Evolutionary conservation across 1,140 invertebrate species (phyloP), one percentile per base, ranked within the genome.

Genomic region (Cotesia glomerata): DNA sequence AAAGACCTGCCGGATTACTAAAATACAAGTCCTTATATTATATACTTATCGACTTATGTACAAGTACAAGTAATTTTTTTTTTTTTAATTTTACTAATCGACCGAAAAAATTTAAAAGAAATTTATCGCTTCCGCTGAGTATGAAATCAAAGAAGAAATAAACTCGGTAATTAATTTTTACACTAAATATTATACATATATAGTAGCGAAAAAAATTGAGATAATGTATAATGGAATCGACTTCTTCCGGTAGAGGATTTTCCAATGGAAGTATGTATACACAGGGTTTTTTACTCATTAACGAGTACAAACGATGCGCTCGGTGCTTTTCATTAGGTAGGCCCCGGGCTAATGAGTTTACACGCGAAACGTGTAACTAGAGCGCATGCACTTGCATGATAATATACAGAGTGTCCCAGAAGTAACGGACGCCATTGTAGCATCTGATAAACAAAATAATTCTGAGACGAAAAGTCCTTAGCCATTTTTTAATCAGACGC

Each of bases 331-430:
- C 16, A 49, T n/a, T 65, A 26, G 58, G 13, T 68, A 54, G 52
- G 52, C 52, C 52, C 52, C 52, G 52, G 52, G 45, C 59, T 73
- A 74, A 74, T 67, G 72, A 74, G 72, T 36, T 45, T 74, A 52
- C 72, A 74, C 72, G 72, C 72, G 58, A 74, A 74, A 74, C 61
- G 54, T 45, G 39, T 49, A 73, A 69, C 67, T 74, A 34, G 13
- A 56, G 67, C 8, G 32, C 18, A 52, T 45, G 51, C 54, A 39
- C 34, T 14, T 14, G 32, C 51, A 34, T n/a, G 5, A 68, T 34
- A 35, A 56, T 16, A n/a, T n/a, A n/a, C n/a, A n/a, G n/a, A n/a
- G n/a, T n/a, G n/a, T n/a, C n/a, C n/a, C n/a, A n/a, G n/a, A n/a
- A n/a, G n/a, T n/a, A n/a, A n/a, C n/a, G n/a, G n/a, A n/a, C n/a